Base-by-base conservation (phyloP, 2,888 invertebrate species). In the Lepidonotus clava region DNA sequence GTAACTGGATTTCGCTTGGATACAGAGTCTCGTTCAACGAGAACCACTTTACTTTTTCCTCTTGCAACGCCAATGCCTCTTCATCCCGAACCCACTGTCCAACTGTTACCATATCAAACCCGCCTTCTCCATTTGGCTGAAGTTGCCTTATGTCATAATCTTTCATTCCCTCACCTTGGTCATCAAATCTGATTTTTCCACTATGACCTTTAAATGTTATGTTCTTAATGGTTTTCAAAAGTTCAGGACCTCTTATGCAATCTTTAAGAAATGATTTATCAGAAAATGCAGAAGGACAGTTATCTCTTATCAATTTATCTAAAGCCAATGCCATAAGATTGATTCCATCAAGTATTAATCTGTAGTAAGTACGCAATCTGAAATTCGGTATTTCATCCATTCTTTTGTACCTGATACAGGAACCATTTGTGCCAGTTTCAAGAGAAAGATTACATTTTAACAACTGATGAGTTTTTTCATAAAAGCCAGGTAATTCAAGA, bases 241-340 rank as follows among this genome's bases (percentile, higher is more conserved):
- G 88, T 4, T 87, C 87, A 24, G 88, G 86, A 32, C 88, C 88
- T 8, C 85, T 86, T 4, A 91, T 86, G 76, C 91, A 91, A 0
- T 67, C 80, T 40, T 89, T 77, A 2, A 90, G 80, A 8, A 88
- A 83, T 2, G 71, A 34, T 11, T 87, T 87, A 1, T 46, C 53
- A 5, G 8, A n/a, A n/a, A 85, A 67, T 8, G 87, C 61, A 6
- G 88, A 40, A 4, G 88, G 89, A 53, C 92, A 92, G 11, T 90
- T 71, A 1, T 88, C 85, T 24, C 86, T 83, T 0, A 91, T 88
- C 38, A 91, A 86, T 5, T 86, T 87, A 41, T 90, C 86, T 8
- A 91, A 34, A 5, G 91, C 91, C 80, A 89, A 77, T 1, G 91
- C 91, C 56, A 91, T 89, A 0, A 89, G 90, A 84, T 90, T 90